phyloP scores from a whole-genome alignment of 2,113 vertebrate genomes.

The Spermophilus dauricus region DNA sequence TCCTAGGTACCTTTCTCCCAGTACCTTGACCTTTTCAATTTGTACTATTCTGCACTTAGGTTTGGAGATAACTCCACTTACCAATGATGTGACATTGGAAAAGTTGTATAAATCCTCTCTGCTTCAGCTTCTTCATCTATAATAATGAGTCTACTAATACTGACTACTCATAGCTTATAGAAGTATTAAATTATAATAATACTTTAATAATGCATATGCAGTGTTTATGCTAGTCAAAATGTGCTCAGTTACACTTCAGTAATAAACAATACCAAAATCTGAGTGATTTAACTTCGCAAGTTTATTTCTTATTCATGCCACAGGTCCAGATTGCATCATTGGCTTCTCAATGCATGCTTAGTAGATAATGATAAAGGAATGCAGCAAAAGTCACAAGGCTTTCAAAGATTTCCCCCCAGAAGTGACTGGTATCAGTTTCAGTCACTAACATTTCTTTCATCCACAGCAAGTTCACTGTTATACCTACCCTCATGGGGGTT shows the following conservation, averaged over 20 bases:
- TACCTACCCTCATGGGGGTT: not conserved
- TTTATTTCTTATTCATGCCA: slow-evolving; percentile 45
- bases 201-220: slow-evolving; percentile 17
- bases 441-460: not conserved
- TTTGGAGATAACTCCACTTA: not conserved
- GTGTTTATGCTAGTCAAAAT: slow-evolving; percentile 17
- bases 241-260: not conserved
- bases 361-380: not conserved
- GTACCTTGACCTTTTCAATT: not conserved
- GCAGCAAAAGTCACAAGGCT: not conserved
- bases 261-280: slow-evolving; percentile 30
- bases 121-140: slow-evolving; percentile 49
- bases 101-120: not conserved
- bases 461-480: not conserved
- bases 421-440: not conserved
- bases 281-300: not conserved
- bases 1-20: not conserved
- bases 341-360: not conserved
- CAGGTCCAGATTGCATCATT: not conserved
- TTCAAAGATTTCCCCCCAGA: slow-evolving; percentile 21
- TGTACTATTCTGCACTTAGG: not conserved
- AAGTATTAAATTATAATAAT: not conserved
- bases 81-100: not conserved
- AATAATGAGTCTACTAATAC: slow-evolving; percentile 9
- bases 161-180: not conserved